Percentiles rank a stretch among this genome's conserved stretches.
These are phyloP conservation scores for Vireo altiloquus DNA, from an alignment of 2,113 vertebrate genomes.

Conservation along the genomic window DNA sequence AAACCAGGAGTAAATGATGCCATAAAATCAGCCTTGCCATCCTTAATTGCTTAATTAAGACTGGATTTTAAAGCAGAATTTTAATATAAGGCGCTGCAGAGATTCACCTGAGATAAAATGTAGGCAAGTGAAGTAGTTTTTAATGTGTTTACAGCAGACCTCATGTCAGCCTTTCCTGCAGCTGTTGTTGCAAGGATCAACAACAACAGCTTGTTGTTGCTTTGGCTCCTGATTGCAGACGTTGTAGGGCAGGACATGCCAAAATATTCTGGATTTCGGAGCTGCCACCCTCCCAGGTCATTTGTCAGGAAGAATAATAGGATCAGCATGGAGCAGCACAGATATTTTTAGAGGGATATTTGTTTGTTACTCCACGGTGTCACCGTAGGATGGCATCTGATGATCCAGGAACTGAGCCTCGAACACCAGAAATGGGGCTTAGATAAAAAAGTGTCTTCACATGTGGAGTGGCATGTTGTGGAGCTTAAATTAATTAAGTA, in stretches of 20 bases:
- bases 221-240: neutral
- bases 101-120: neutral
- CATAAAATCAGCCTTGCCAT: conserved; percentile 31
- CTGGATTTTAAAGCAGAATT: conserved; percentile 8
- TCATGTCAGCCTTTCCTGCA: neutral
- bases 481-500: neutral
- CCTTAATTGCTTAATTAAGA: conserved; percentile 51
- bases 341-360: neutral
- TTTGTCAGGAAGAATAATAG: neutral
- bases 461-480: neutral
- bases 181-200: neutral
- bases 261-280: neutral
- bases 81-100: neutral
- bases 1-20: conserved; percentile 11
- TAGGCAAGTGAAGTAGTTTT: neutral
- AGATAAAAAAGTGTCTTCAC: neutral
- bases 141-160: neutral
- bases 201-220: too few species aligned
- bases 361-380: neutral
- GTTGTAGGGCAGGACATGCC: neutral
- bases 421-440: rapidly evolving
- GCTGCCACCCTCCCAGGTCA: neutral
- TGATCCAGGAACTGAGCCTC: neutral
- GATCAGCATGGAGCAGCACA: neutral
- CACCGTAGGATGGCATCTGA: rapidly evolving